Percentiles rank a stretch among this genome's conserved stretches.
These are phyloP conservation scores for Spilarctia lutea DNA, from an alignment of 2,888 invertebrate species.

Conservation along the genomic window DNA sequence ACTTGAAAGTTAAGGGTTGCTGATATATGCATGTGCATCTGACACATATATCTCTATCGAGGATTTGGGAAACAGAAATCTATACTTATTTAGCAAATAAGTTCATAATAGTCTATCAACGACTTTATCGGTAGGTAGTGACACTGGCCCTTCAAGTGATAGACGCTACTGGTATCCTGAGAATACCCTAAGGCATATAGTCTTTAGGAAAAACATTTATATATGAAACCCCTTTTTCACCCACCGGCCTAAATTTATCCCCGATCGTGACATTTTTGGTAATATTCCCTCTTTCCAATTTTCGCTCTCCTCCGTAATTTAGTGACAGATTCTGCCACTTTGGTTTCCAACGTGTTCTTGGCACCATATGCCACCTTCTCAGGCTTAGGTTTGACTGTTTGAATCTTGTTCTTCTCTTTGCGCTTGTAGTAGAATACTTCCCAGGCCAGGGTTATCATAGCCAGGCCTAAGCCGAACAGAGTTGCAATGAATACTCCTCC, in stretches of 20 bases:
- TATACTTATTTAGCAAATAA: no score
- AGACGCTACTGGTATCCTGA: neutral
- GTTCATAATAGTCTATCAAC: no score
- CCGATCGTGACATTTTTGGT: slow-evolving; percentile 77
- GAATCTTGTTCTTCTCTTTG: slow-evolving; percentile 78
- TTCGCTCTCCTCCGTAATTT: slow-evolving; percentile 40
- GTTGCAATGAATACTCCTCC: slow-evolving; percentile 97
- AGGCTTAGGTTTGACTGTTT: slow-evolving; percentile 53
- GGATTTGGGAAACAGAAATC: no score
- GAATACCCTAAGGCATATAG: slow-evolving; percentile 62
- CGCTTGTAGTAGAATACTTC: slow-evolving; percentile 93
- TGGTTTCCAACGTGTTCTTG: slow-evolving; percentile 53
- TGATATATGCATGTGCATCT: no score
- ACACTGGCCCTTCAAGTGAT: neutral
- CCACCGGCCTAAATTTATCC: slow-evolving; percentile 77
- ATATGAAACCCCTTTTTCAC: slow-evolving; percentile 70
- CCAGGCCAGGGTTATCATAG: slow-evolving; percentile 93
- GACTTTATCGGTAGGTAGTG: no score
- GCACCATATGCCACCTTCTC: slow-evolving; percentile 59
- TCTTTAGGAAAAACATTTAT: slow-evolving; percentile 79
- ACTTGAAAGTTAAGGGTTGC: no score
- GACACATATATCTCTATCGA: no score
- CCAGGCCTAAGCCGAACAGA: slow-evolving; percentile 92
- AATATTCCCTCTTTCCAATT: slow-evolving; percentile 41
- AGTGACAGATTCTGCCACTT: slow-evolving; percentile 45